Percentiles rank a stretch among this genome's conserved stretches.
These are phyloP conservation scores for Meleagris gallopavo DNA, from an alignment of 2,113 vertebrate species.

Conservation along the genomic window DNA sequence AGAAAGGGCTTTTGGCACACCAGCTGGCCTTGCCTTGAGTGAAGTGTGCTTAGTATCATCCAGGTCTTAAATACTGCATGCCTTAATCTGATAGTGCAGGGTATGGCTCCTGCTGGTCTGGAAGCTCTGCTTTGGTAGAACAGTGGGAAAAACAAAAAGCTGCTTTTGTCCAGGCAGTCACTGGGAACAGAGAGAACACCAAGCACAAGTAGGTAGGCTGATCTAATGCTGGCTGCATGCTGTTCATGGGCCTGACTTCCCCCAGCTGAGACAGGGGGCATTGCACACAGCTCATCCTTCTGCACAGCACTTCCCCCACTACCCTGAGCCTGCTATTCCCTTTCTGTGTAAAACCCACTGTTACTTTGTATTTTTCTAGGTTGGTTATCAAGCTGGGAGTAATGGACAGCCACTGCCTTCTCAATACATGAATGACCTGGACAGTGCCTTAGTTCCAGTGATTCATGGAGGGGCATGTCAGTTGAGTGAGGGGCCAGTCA, in stretches of 20 bases:
- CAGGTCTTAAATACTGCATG: not conserved
- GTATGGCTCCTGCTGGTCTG: not conserved
- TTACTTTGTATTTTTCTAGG: slow-evolving; percentile 76
- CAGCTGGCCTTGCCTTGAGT: not conserved
- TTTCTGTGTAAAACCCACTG: not conserved
- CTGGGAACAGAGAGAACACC: not conserved
- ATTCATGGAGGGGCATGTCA: slow-evolving; percentile 93
- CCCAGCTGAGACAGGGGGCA: not conserved
- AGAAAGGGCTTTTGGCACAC: not conserved
- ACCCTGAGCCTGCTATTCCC: not conserved
- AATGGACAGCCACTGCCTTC: slow-evolving; percentile 92
- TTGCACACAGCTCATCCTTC: not conserved
- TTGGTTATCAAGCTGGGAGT: slow-evolving; percentile 94
- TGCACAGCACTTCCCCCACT: not conserved
- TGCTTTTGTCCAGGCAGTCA: not conserved
- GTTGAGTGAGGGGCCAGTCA: slow-evolving; percentile 86
- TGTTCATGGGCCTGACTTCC: fast-evolving
- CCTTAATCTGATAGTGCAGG: not conserved
- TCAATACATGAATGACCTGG: slow-evolving; percentile 93
- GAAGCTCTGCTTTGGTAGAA: not conserved
- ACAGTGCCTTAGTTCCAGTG: slow-evolving; percentile 92
- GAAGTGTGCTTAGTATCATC: not conserved
- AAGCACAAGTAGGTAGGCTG: not conserved
- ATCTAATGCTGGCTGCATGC: not conserved
- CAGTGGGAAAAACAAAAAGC: not conserved